These are phyloP conservation scores for Etheostoma nigrum DNA, from an alignment of 2,797 vertebrate genomes.

Conservation along the genomic window DNA sequence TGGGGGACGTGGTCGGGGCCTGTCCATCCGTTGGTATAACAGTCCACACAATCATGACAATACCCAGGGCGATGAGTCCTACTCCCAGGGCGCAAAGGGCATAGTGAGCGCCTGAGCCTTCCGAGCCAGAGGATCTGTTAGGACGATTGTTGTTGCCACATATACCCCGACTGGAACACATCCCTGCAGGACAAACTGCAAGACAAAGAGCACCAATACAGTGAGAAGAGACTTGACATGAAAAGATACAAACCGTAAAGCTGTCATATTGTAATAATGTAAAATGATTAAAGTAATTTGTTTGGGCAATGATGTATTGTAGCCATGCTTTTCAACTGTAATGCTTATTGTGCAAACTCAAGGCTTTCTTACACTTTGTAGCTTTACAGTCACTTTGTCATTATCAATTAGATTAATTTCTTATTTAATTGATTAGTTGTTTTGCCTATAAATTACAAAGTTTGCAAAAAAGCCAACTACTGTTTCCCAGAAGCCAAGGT, in stretches of 20 bases:
- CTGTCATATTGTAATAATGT: neutral
- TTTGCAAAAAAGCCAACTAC: neutral
- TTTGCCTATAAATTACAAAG: neutral
- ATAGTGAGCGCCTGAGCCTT: constrained; percentile 88
- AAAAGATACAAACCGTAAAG: neutral
- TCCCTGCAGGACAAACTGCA: constrained; percentile 63
- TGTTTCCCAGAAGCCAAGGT: neutral
- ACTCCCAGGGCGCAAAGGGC: constrained; percentile 94
- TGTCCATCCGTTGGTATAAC: constrained; percentile 83
- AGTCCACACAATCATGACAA: constrained; percentile 97
- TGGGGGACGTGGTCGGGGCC: fast-evolving
- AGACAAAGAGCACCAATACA: constrained; percentile 6
- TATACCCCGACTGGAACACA: constrained; percentile 79
- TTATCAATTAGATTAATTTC: no score
- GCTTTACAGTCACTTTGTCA: neutral
- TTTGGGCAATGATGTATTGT: neutral
- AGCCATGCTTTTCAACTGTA: neutral
- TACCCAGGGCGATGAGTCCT: constrained; percentile 92
- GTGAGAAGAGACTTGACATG: neutral
- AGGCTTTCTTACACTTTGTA: neutral
- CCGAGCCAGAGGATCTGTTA: constrained; percentile 51
- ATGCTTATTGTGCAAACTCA: constrained; percentile 2
- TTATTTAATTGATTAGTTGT: neutral
- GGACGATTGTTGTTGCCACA: constrained; percentile 63
- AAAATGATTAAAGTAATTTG: neutral